A percentile compares a stretch with the other conserved stretches of the same genome.
phyloP scores from a whole-genome alignment of 2,888 invertebrate species.

The Synergus itoensis region DNA sequence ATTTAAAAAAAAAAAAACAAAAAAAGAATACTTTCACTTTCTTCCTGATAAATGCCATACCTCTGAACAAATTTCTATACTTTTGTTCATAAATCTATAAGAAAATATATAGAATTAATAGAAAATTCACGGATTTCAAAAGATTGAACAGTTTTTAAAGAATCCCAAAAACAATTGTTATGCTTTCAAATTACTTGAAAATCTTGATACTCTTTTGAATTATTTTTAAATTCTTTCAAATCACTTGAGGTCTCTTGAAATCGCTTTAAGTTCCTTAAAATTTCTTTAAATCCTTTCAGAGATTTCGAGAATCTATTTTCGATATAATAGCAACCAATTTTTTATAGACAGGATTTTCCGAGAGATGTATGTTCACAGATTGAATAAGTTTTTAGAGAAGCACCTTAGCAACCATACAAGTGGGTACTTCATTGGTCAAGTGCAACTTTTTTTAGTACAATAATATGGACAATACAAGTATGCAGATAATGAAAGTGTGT shows the following conservation, averaged over 20 bases:
- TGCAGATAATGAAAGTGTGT: constrained; percentile 9
- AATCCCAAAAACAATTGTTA: too few relatives aligned
- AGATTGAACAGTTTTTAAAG: too few relatives aligned
- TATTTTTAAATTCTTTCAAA: too few relatives aligned
- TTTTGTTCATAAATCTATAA: neutral
- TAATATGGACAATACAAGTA: constrained; percentile 1
- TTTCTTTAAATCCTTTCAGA: too few relatives aligned
- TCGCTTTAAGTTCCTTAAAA: too few relatives aligned
- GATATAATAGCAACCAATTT: too few relatives aligned
- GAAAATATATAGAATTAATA: neutral
- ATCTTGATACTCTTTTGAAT: too few relatives aligned
- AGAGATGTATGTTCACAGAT: neutral
- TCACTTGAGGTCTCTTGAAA: too few relatives aligned
- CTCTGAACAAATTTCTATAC: neutral
- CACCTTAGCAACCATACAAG: neutral
- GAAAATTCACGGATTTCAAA: too few relatives aligned
- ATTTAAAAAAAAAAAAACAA: constrained; percentile 3
- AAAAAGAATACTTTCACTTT: constrained; percentile 17
- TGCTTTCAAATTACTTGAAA: too few relatives aligned
- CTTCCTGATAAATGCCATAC: neutral
- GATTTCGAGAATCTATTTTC: too few relatives aligned
- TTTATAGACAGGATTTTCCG: too few relatives aligned
- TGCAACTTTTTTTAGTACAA: neutral
- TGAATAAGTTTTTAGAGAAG: neutral
- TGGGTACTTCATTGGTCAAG: neutral